Conservation (phyloP, 2,113 vertebrate genomes). For the Axis porcinus region DNA sequence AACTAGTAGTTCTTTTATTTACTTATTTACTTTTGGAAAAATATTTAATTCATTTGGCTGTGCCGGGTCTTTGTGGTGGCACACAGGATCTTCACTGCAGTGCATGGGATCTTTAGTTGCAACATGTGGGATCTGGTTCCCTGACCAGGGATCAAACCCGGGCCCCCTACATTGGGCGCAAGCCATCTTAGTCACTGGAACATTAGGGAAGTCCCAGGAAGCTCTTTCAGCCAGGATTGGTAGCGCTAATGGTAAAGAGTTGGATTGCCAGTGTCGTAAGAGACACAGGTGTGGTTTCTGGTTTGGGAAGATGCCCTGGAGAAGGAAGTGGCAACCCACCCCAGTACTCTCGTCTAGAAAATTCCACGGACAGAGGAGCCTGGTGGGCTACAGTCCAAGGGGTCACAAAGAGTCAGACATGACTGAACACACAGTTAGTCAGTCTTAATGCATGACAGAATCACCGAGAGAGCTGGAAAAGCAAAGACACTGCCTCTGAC, state of each 20-base stretch:
- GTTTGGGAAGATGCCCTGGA: not conserved
- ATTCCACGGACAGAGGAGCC: not conserved
- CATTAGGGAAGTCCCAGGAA: not conserved
- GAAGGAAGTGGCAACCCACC: not conserved
- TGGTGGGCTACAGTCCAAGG: not conserved
- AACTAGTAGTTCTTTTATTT: not conserved
- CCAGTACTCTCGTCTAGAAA: not conserved
- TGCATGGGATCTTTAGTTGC: not conserved
- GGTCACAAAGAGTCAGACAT: not conserved
- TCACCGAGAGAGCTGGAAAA: not conserved
- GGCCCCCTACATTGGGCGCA: rapidly evolving
- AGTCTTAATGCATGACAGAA: not conserved
- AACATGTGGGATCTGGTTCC: not conserved
- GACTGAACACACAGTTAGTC: not conserved
- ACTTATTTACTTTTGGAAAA: not conserved
- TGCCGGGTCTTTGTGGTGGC: not conserved
- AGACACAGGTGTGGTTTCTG: not conserved
- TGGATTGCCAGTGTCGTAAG: not conserved
- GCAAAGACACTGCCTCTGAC: not conserved
- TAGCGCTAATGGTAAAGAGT: rapidly evolving
- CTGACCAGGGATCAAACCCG: not conserved
- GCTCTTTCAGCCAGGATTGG: not conserved
- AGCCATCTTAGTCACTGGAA: not conserved
- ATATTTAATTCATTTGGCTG: not conserved
- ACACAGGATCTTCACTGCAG: not conserved